Base-by-base conservation (phyloP, 2,888 invertebrate genomes). In the Noctua comes region DNA sequence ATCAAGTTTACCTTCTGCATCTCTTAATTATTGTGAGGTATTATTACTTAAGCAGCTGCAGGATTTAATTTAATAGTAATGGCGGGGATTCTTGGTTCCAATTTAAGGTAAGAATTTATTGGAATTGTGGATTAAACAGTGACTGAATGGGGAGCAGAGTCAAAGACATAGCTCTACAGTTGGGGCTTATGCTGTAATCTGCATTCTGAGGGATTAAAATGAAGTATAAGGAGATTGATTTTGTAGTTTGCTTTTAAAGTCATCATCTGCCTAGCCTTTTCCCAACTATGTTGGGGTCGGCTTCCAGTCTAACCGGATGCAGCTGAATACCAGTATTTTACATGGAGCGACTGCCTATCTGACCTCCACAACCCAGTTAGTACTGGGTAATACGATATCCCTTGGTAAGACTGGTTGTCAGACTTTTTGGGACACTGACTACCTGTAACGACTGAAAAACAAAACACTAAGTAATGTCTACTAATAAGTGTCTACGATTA, bases 41-140 rank as follows among this genome's bases (percentile, higher is more conserved):
- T 57, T 76, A 83, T 71, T 66, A 72, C 87, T 76, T 79, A 84
- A 74, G 65, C 68, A 84, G 80, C 65, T 74, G 80, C 79, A 64
- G 76, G 71, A 72, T 80, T 85, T 84, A 85, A 87, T 87, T 87
- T 27, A 65, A 84, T 78, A 70, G 75, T 75, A 84, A 83, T 73
- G 70, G 51, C 48, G 40, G 11, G 62, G 68, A 74, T 84, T 84
- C 84, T 68, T 84, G 68, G 65, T 76, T 76, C 70, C 59, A 79
- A 71, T 86, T 76, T 73, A 74, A 87, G 68, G 73, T 74, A 10
- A 65, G 65, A 71, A 73, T 84, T 85, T 80, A 85, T 79, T 79
- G n/a, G 43, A 80, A 74, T 73, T 18, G 27, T n/a, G 69, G 64
- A 86, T 83, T 86, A 64, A 77, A 73, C 72, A 31, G 36, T 46